Evolutionary conservation across 2,797 vertebrate genomes (phyloP).

Genomic region (Esox masquinongy): DNA sequence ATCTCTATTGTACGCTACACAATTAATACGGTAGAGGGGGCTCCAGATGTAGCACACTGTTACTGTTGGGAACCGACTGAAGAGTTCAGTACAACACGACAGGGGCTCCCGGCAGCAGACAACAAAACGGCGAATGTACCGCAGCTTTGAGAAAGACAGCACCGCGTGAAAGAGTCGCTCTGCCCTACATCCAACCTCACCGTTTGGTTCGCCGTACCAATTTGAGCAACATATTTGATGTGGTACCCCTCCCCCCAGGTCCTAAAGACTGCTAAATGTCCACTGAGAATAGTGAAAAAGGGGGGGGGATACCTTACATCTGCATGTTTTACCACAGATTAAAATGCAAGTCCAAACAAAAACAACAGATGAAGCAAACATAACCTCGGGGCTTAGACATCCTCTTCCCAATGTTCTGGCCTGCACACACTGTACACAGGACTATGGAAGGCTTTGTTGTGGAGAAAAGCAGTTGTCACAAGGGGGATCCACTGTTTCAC

Average conservation of each 20-base stretch:
- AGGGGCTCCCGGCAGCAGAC: not conserved
- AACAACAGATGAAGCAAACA: constrained; percentile 43
- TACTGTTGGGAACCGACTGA: not conserved
- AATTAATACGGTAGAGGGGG: constrained; percentile 10
- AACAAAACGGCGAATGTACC: not conserved
- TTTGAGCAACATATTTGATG: not conserved
- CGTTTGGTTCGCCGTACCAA: not conserved
- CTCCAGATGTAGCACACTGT: constrained; percentile 8
- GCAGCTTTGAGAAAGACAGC: constrained; percentile 1
- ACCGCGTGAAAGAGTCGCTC: not conserved
- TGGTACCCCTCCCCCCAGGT: constrained; percentile 7
- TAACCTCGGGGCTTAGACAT: constrained; percentile 52
- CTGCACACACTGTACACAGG: constrained; percentile 41
- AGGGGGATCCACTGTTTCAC: constrained; percentile 6
- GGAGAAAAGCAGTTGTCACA: constrained; percentile 1
- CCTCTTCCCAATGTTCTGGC: constrained; percentile 44
- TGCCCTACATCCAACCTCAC: not conserved
- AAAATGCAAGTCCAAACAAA: constrained; percentile 49
- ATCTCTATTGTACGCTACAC: not conserved
- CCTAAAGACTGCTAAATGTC: constrained; percentile 36
- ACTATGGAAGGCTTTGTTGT: constrained; percentile 14
- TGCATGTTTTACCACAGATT: constrained; percentile 60
- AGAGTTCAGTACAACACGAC: not conserved
- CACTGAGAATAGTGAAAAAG: constrained; percentile 48
- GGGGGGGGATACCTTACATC: constrained; percentile 9